These are phyloP conservation scores for Pachycephus smyrnensis DNA, from an alignment of 2,888 invertebrate genomes.

Conservation along the genomic window DNA sequence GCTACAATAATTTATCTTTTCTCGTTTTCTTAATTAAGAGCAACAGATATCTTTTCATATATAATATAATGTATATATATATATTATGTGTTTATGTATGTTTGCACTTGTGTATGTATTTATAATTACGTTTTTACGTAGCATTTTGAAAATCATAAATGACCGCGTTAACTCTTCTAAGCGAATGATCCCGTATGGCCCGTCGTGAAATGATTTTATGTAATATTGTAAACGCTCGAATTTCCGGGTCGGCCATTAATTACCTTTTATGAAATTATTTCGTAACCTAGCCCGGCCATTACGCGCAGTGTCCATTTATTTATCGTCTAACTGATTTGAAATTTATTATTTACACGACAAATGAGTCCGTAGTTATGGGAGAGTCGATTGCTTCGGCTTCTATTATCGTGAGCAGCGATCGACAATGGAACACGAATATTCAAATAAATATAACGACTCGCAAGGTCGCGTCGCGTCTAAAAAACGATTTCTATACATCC, in stretches of 20 bases:
- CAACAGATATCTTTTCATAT: neutral
- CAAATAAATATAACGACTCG: neutral
- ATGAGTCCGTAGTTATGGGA: slow-evolving; percentile 21
- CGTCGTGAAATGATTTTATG: neutral
- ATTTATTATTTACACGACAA: slow-evolving; percentile 35
- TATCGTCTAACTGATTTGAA: slow-evolving; percentile 28
- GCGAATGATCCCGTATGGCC: neutral
- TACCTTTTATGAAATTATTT: neutral
- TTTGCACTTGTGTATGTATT: neutral
- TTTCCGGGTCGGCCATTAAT: neutral
- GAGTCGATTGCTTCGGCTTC: slow-evolving; percentile 16
- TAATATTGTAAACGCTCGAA: neutral
- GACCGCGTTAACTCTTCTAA: neutral
- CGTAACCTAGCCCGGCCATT: slow-evolving; percentile 24
- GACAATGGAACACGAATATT: slow-evolving; percentile 19
- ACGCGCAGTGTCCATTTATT: slow-evolving; percentile 31
- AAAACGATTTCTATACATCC: neutral
- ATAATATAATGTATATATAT: slow-evolving; percentile 3
- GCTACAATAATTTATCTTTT: neutral
- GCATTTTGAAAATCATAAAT: neutral
- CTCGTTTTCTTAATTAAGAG: neutral
- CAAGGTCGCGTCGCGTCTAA: neutral
- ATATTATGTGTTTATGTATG: neutral
- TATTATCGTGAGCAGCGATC: slow-evolving; percentile 29
- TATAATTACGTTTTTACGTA: neutral